Evolutionary conservation across 1,140 invertebrate species (phyloP), one percentile per base, ranked within the genome.

Genomic region (Bombus consobrinus): DNA sequence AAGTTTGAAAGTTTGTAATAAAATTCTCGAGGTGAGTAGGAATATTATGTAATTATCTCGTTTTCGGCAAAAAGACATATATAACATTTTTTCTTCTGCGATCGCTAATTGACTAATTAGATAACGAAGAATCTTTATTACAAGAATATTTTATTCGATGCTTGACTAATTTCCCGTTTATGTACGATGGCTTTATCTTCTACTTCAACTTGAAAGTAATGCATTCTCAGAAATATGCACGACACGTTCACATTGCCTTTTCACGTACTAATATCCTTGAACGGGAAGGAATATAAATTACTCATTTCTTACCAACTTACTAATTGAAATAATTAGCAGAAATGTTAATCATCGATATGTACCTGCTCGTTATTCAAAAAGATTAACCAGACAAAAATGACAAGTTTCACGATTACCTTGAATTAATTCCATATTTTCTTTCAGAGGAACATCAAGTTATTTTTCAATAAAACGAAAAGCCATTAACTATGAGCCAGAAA

Each of bases 271-370:
- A 41, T 71, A 41, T 32, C 34, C 18, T 25, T 28, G 9, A 10
- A 69, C 39, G 8, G 1, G 39, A 8, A 37, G 6, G 13, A 4
- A 1, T 34, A 57, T 75, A 57, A 75, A 75, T 75, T 75, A 75
- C 28, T 28, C 47, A 28, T 25, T 28, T 37, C 34, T 37, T 37
- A 32, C 1, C 43, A 4, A 18, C 28, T 57, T 34, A 15, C 32
- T 57, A 57, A 75, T 75, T 37, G 47, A 75, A 57, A 75, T 75
- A 75, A 75, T 75, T 75, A 53, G 32, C 43, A 57, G 73, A n/a
- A 53, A 53, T 12, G n/a, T 25, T 53, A 1, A 15, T 22, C 32
- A 13, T 15, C 2, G 32, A 37, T 9, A 18, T 9, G 12, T 28
- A 43, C 2, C 1, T 1, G 34, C 4, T 69, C 18, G 37, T 69